Conservation (phyloP, 2,888 invertebrate species). For the Drosophila sordidula region DNA sequence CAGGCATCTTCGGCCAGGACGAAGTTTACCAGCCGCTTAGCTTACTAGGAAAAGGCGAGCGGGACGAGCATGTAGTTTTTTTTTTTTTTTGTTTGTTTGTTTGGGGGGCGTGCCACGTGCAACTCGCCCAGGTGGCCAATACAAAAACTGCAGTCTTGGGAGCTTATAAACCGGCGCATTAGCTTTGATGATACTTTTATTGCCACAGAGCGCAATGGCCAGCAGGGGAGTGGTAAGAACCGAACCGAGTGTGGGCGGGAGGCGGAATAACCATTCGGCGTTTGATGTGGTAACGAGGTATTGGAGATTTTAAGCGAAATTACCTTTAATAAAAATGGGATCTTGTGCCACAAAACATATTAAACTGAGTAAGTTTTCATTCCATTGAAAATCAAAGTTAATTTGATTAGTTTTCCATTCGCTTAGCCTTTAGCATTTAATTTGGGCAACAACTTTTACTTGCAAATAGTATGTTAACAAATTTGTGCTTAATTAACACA, state of each 20-base stretch:
- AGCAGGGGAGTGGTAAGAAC: constrained; percentile 30
- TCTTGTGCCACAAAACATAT: background rate
- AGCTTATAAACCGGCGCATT: constrained; percentile 68
- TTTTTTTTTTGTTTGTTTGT: constrained; percentile 7
- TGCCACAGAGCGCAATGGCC: constrained; percentile 35
- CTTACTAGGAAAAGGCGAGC: constrained; percentile 20
- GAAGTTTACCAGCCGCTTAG: constrained; percentile 64
- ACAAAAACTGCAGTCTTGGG: constrained; percentile 61
- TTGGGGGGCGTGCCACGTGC: constrained; percentile 50
- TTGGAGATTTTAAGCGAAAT: background rate
- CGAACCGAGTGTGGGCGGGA: constrained; percentile 3
- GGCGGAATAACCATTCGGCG: background rate
- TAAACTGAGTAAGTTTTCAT: background rate
- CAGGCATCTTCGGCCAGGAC: constrained; percentile 42
- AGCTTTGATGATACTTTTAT: constrained; percentile 69
- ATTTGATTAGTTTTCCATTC: too few relatives aligned
- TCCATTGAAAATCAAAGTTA: background rate
- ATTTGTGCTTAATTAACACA: too few relatives aligned
- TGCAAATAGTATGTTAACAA: too few relatives aligned
- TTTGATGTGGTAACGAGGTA: background rate
- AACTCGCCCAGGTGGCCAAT: constrained; percentile 62
- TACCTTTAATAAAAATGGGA: background rate
- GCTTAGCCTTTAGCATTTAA: too few relatives aligned
- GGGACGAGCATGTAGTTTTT: background rate
- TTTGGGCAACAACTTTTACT: too few relatives aligned